Percentiles rank a stretch among this genome's conserved stretches.
These are phyloP conservation scores for Lypha dubia DNA, from an alignment of 2,888 invertebrate species.

Conservation along the genomic window DNA sequence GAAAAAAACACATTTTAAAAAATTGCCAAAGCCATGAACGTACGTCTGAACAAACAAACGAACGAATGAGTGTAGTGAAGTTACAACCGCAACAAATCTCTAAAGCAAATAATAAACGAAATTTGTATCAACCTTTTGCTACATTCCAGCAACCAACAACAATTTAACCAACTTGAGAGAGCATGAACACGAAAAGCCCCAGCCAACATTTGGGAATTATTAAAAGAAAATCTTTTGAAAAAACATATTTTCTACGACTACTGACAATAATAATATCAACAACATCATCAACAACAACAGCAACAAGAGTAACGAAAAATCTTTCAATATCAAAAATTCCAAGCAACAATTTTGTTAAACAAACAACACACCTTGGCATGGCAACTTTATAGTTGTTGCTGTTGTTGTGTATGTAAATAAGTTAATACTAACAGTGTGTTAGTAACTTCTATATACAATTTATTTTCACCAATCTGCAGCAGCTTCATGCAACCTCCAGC, in stretches of 20 bases:
- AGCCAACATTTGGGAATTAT: slow-evolving; percentile 66
- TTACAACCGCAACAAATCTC: slow-evolving; percentile 53
- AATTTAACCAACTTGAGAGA: slow-evolving; percentile 37
- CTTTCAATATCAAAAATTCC: slow-evolving; percentile 39
- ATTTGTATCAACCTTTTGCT: slow-evolving; percentile 50
- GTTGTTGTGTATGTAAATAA: not conserved
- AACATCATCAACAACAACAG: not conserved
- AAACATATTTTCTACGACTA: slow-evolving; percentile 16
- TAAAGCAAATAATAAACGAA: slow-evolving; percentile 70
- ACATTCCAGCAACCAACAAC: slow-evolving; percentile 49
- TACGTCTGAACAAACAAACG: slow-evolving; percentile 57
- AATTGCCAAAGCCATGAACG: slow-evolving; percentile 33
- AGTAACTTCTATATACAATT: not conserved
- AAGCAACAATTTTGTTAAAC: slow-evolving; percentile 2
- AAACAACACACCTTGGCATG: slow-evolving; percentile 3
- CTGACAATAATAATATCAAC: not conserved
- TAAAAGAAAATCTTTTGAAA: slow-evolving; percentile 54
- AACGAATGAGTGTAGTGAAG: not conserved
- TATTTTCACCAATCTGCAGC: not conserved
- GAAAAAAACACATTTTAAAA: not conserved
- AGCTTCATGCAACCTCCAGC: not conserved
- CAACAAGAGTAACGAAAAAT: not conserved
- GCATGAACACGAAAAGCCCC: slow-evolving; percentile 25
- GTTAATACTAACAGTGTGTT: not conserved
- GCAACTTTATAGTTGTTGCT: too few relatives aligned